Percentiles rank a stretch among this genome's conserved stretches.
Conservation (phyloP, 2,888 invertebrate genomes). For the Oxytorus armatus region DNA sequence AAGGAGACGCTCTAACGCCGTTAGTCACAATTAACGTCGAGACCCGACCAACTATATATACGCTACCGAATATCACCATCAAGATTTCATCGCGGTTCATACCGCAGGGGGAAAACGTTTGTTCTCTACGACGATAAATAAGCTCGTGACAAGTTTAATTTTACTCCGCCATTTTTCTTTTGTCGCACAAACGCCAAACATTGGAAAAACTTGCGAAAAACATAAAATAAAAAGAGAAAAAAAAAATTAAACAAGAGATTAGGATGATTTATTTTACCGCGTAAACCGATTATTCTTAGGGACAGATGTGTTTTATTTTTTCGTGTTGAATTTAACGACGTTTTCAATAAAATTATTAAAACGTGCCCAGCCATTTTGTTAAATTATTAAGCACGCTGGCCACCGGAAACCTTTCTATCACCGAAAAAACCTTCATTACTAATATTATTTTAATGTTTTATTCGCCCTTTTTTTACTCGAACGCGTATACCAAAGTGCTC, state of each 20-base stretch:
- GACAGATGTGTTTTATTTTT: too few relatives aligned
- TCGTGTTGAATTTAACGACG: too few relatives aligned
- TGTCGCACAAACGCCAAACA: conserved; percentile 4
- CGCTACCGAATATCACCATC: conserved; percentile 56
- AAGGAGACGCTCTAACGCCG: conserved; percentile 42
- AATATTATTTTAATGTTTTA: conserved; percentile 16
- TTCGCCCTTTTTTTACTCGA: conserved; percentile 15
- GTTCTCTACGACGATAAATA: conserved; percentile 60
- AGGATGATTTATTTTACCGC: too few relatives aligned
- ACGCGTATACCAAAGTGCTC: conserved; percentile 14
- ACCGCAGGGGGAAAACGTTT: conserved; percentile 24
- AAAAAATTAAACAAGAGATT: not conserved
- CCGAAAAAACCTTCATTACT: conserved; percentile 7
- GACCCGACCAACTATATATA: not conserved
- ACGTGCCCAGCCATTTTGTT: too few relatives aligned
- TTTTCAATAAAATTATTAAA: too few relatives aligned
- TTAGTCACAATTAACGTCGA: conserved; percentile 51
- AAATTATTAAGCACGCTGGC: too few relatives aligned
- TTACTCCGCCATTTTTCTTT: conserved; percentile 20
- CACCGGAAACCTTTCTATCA: too few relatives aligned
- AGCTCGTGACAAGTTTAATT: conserved; percentile 60
- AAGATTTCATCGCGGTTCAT: conserved; percentile 59
- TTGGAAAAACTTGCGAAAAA: not conserved
- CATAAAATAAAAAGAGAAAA: not conserved
- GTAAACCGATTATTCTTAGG: too few relatives aligned